A percentile compares a stretch with the other conserved stretches of the same genome.
These are phyloP conservation scores for Amphipyra tragopoginis DNA, from an alignment of 2,888 invertebrate species.

Conservation along the genomic window DNA sequence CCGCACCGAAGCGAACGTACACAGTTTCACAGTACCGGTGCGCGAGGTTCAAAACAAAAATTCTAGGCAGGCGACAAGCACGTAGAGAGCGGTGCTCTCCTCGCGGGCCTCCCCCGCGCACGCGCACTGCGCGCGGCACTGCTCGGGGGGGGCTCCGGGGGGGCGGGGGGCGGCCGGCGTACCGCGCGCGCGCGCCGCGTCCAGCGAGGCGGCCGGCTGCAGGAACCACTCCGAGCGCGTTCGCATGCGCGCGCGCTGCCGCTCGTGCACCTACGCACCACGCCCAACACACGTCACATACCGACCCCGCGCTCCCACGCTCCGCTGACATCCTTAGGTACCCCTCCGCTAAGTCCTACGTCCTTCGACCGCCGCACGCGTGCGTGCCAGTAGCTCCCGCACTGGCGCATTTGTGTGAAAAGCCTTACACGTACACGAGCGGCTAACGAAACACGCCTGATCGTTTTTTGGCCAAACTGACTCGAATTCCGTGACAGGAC, in stretches of 20 bases:
- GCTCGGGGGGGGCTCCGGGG: slow-evolving; percentile 50
- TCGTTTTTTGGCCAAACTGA: no score
- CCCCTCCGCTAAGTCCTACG: no score
- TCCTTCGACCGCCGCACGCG: no score
- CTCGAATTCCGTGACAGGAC: no score
- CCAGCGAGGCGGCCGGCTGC: slow-evolving; percentile 91
- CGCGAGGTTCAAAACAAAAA: slow-evolving; percentile 87
- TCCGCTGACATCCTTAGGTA: no score
- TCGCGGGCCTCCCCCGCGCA: slow-evolving; percentile 69
- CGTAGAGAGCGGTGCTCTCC: slow-evolving; percentile 86
- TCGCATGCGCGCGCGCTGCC: slow-evolving; percentile 98
- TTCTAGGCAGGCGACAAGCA: slow-evolving; percentile 90
- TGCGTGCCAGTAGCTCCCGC: no score
- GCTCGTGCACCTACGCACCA: slow-evolving; percentile 95
- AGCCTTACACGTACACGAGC: no score
- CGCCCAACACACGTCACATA: slow-evolving; percentile 51
- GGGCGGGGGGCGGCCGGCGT: slow-evolving; percentile 70
- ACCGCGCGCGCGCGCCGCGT: slow-evolving; percentile 83
- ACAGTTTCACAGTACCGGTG: slow-evolving; percentile 85
- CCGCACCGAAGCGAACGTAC: slow-evolving; percentile 84
- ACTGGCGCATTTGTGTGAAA: no score
- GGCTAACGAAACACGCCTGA: no score
- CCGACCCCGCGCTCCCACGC: slow-evolving; percentile 29
- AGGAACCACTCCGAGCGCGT: slow-evolving; percentile 99
- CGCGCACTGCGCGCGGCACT: slow-evolving; percentile 52